A percentile compares a stretch with the other conserved stretches of the same genome.
Evolutionary conservation across 2,797 vertebrate species (phyloP).

Genomic region (Lacerta bilineata): DNA sequence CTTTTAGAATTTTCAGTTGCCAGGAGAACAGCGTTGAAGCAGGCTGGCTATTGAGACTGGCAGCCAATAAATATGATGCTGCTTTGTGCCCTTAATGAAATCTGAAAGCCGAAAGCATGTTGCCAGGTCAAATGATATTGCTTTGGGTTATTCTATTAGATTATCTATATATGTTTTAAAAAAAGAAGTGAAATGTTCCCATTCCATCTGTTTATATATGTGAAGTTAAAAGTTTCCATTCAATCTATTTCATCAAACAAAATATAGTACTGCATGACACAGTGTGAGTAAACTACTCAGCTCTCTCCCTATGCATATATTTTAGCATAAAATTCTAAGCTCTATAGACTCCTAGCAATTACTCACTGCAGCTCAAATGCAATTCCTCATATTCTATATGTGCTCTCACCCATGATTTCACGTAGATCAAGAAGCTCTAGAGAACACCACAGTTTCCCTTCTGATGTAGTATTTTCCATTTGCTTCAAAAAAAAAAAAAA

Average conservation of each 20-base stretch:
- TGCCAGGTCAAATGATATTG: not conserved
- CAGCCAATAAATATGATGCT: conserved; percentile 6
- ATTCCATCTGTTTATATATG: not conserved
- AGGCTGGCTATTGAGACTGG: not conserved
- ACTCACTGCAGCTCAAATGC: not conserved
- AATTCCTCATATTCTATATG: not conserved
- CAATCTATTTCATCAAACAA: not conserved
- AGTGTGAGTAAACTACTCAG: not conserved
- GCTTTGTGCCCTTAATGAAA: not conserved
- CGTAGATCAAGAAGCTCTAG: not conserved
- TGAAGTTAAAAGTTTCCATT: not conserved
- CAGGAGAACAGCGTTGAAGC: not conserved
- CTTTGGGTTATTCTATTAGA: not conserved
- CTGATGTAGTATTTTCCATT: not conserved
- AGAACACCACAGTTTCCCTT: not conserved
- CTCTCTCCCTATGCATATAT: not conserved
- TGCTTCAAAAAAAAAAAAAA: not conserved
- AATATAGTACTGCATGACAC: not conserved
- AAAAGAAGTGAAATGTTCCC: not conserved
- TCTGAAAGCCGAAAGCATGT: not conserved
- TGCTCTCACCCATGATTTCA: not conserved
- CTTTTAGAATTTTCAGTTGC: not conserved
- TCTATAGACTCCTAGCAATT: not conserved
- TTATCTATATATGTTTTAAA: not conserved
- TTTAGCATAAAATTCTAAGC: not conserved